phyloP scores from a whole-genome alignment of 2,797 vertebrate species.

The Coluber constrictor region DNA sequence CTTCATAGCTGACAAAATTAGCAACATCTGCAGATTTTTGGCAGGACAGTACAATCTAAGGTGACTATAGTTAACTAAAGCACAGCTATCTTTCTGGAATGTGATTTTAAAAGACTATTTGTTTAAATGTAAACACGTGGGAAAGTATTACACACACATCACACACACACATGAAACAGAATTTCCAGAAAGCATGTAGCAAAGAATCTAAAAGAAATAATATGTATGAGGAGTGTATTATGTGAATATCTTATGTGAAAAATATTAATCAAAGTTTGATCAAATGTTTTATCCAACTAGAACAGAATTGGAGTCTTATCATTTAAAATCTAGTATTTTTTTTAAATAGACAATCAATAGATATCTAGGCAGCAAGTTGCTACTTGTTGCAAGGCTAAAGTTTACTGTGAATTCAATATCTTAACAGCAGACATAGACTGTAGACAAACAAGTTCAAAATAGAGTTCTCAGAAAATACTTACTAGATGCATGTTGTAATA shows the following conservation, averaged over 20 bases:
- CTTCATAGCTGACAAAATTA: neutral
- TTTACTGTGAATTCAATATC: neutral
- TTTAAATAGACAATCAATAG: neutral
- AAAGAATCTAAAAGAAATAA: neutral
- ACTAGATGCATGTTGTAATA: neutral
- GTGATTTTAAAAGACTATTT: neutral
- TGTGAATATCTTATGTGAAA: neutral
- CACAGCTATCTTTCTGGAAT: neutral
- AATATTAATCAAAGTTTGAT: neutral
- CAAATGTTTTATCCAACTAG: neutral
- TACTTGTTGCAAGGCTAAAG: neutral
- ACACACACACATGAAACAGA: neutral
- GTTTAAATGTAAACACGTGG: neutral
- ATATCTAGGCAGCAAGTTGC: neutral
- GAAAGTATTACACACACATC: neutral
- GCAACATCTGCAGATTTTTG: neutral
- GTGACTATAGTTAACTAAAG: neutral
- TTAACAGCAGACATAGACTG: neutral
- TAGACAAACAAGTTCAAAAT: neutral
- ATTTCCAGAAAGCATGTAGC: neutral
- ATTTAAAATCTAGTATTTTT: neutral
- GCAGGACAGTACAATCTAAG: too few relatives aligned
- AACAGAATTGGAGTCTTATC: neutral
- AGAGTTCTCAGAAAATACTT: neutral
- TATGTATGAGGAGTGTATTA: neutral